Base-by-base conservation (phyloP, 35 echinoderm and acorn worm species). In the Chiridota heheva region DNA sequence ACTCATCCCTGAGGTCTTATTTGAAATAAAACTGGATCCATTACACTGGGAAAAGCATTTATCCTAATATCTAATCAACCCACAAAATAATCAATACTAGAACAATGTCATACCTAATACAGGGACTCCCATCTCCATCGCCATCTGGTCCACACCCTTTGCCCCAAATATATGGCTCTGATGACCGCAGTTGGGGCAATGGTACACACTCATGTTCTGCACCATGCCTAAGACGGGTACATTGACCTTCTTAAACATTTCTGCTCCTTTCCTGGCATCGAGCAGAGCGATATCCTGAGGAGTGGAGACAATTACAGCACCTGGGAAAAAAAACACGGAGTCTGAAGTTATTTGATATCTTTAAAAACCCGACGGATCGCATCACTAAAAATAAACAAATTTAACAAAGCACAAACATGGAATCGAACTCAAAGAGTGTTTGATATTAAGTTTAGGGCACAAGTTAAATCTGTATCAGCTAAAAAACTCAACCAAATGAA, bases 231-330 rank as follows among this genome's bases (percentile, higher is more conserved):
- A 63, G 0, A 98, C 89, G 31, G 93, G 95, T 38, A 98, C 80
- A 31, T 88, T 72, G 59, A 98, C 89, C 72, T 98, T 98, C 39
- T 67, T 84, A 60, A 98, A 98, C 95, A 91, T 98, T 46, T 98
- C 95, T 22, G 95, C 85, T 39, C 89, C 95, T 76, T 85, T 84
- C 28, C 80, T 78, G 29, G 95, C 95, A 91, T 98, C 95, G 25
- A 98, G 68, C 31, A 98, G 86, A 22, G 95, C 95, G 22, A 98
- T 91, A 57, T 98, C 95, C 82, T 91, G 95, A 73, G 95, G 95
- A 53, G 95, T 98, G 18, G 89, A 88, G 7, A 98, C 95, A 40
- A 98, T 98, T 1, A 92, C 95, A 58, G 95, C 89, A 61, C 94
- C 88, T 96, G 44, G 22, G 18, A 69, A 34, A 30, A 25, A 75